Evolutionary conservation across 2,888 invertebrate species (phyloP).

Genomic region (Drosophila kanekoi): DNA sequence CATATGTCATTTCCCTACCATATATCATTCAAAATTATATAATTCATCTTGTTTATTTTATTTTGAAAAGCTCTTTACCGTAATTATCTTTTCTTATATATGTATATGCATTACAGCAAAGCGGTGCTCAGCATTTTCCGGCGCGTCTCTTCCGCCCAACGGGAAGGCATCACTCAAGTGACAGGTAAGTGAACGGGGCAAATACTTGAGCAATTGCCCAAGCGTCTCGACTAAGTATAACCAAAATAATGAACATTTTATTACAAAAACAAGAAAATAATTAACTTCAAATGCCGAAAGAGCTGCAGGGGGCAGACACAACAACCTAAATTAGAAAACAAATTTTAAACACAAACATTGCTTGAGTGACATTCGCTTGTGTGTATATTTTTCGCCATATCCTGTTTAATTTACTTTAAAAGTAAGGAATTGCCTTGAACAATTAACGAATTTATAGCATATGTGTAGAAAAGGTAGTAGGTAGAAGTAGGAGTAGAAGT

Average conservation of each 20-base stretch:
- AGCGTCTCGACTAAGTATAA: constrained; percentile 1
- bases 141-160: constrained; percentile 77
- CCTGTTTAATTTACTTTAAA: too few species aligned
- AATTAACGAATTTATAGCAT: too few species aligned
- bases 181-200: constrained; percentile 82
- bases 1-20: not conserved
- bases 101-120: constrained; percentile 71
- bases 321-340: not conserved
- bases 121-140: constrained; percentile 84
- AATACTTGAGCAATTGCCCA: constrained; percentile 12
- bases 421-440: too few species aligned
- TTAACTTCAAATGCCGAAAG: constrained; percentile 16
- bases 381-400: too few species aligned
- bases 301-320: not conserved
- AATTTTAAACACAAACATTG: too few species aligned
- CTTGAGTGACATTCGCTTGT: too few species aligned
- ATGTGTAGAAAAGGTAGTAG: too few species aligned
- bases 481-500: too few species aligned
- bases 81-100: constrained; percentile 19
- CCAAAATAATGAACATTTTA: constrained; percentile 20
- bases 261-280: constrained; percentile 1
- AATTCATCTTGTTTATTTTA: constrained; percentile 5
- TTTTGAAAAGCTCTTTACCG: constrained; percentile 9
- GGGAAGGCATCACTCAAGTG: constrained; percentile 84
- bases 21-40: constrained; percentile 1